Evolutionary conservation across 1,140 invertebrate species (phyloP), one percentile per base, ranked within the genome.

Genomic region (Copidosoma floridanum): DNA sequence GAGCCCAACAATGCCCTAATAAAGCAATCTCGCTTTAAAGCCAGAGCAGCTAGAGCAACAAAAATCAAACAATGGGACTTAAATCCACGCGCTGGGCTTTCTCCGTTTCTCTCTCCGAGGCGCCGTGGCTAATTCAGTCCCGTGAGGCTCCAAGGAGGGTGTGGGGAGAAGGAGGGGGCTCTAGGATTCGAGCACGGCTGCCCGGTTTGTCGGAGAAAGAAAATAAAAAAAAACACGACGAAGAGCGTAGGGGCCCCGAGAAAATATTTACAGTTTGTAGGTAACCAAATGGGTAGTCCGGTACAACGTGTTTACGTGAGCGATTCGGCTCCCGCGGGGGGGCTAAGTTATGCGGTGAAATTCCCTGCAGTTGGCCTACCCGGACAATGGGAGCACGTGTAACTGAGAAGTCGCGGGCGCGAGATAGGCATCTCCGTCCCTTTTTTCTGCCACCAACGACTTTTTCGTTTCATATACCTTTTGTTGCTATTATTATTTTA

Each of bases 261-360:
- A 60, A 56, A 47, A 47, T 54, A 48, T 54, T 60, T 40, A 38
- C 23, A 60, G 23, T 46, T 54, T 14, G 20, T 29, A 55, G 44
- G 41, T 48, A 61, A 51, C 11, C 29, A 44, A n/a, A 3, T 21
- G 26, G n/a, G 27, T 38, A 57, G 38, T 53, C 37, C 21, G 12
- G 40, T 1, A 5, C 23, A 26, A 7, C 16, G n/a, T n/a, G n/a
- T n/a, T n/a, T n/a, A n/a, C n/a, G n/a, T n/a, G n/a, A n/a, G n/a
- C n/a, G n/a, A n/a, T n/a, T n/a, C n/a, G n/a, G n/a, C n/a, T n/a
- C n/a, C n/a, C n/a, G n/a, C n/a, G n/a, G n/a, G n/a, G 14, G 23
- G 14, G 16, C 10, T 50, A 26, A 61, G 50, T 61, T 61, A 61
- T 21, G 51, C 32, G 43, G 43, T 29, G 44, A 61, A 55, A 48